Evolutionary conservation across 2,113 vertebrate genomes (phyloP), one percentile per base, ranked within the genome.

Genomic region (Sander lucioperca): DNA sequence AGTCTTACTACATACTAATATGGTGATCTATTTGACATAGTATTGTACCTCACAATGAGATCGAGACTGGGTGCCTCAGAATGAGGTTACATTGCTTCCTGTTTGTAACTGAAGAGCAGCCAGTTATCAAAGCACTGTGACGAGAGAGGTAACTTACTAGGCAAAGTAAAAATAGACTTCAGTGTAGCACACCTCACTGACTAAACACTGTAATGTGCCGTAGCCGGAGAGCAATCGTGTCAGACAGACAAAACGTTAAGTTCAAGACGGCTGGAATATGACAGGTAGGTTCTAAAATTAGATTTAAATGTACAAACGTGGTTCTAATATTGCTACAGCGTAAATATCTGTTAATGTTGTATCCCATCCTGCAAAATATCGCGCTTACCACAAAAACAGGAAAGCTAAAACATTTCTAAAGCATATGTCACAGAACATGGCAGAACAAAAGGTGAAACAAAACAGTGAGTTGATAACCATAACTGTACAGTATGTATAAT

Each of bases 41-140:
- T 39, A 27, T 9, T 56, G 69, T 48, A 51, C 23, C 53, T 62
- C 23, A 47, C 45, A 69, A 27, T 58, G 27, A 43, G 6, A 23
- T 18, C 39, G 51, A 64, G 63, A 57, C 23, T 5, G 62, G 2
- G 27, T 79, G 62, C 77, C 62, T 91, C 83, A 88, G 77, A 92
- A 93, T 90, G 91, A 93, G 90, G 91, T 93, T 88, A 89, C 72
- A 68, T 79, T 82, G 83, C 74, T 95, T 96, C 95, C 95, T 96
- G 95, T 94, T 94, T 95, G 92, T 93, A 95, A 96, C 94, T 89
- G 94, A 94, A 95, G 92, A 94, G 87, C 80, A 90, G 77, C 53
- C 54, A 79, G 71, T 74, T 74, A 82, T 87, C 82, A 85, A 86
- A 82, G 77, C 45, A 3, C 68, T 8, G 75, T 75, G 77, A 90